phyloP scores from a whole-genome alignment of 2,888 invertebrate species.

The Athetis lepigone region DNA sequence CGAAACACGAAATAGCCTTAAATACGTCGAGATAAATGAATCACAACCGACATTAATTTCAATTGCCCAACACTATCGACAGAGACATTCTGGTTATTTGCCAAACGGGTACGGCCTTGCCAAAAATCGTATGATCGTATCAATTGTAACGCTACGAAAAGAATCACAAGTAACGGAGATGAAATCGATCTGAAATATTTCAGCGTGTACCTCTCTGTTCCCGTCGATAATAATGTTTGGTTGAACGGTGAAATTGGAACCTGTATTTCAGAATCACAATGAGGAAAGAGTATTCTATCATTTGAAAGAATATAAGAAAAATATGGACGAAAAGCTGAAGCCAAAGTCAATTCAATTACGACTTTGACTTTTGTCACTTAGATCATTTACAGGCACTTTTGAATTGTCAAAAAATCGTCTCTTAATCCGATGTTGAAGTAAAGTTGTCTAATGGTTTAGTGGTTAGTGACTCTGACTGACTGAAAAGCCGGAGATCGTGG shows the following conservation, averaged over 20 bases:
- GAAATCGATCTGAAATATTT: constrained; percentile 15
- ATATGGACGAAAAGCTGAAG: no score
- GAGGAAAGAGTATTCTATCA: neutral
- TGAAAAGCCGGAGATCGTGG: no score
- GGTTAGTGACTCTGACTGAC: no score
- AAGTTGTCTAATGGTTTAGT: no score
- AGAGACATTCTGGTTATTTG: constrained; percentile 59
- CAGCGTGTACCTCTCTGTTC: neutral
- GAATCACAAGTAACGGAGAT: neutral
- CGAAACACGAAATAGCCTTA: constrained; percentile 21
- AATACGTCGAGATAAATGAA: constrained; percentile 39
- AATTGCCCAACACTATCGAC: constrained; percentile 54
- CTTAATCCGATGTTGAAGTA: no score
- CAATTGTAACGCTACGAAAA: constrained; percentile 38
- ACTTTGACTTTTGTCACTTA: no score
- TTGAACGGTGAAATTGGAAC: neutral
- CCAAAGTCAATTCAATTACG: no score
- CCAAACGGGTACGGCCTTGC: constrained; percentile 56
- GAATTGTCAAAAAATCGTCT: no score
- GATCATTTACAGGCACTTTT: no score
- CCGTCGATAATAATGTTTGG: neutral
- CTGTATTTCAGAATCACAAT: neutral
- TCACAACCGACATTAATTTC: constrained; percentile 44
- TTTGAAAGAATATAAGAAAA: no score
- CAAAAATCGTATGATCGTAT: constrained; percentile 46